These are phyloP conservation scores for Agrotis ipsilon DNA, from an alignment of 2,888 invertebrate genomes.

Conservation along the genomic window DNA sequence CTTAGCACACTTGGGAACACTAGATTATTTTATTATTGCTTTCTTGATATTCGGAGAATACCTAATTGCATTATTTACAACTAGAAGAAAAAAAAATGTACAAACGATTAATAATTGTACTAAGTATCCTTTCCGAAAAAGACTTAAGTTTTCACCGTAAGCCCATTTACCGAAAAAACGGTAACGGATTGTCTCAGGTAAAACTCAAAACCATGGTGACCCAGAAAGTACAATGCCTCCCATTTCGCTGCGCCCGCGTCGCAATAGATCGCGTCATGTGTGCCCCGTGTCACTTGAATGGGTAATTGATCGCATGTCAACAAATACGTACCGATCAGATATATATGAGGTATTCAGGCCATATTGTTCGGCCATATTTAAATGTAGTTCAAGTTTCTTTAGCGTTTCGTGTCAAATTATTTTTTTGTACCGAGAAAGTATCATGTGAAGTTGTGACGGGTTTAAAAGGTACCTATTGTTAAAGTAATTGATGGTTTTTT, in stretches of 20 bases:
- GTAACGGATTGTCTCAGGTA: constrained; percentile 25
- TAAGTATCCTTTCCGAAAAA: neutral
- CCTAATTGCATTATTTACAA: neutral
- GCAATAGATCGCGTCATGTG: constrained; percentile 65
- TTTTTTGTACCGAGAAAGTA: constrained; percentile 48
- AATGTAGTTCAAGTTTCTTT: constrained; percentile 64
- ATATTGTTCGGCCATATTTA: constrained; percentile 63
- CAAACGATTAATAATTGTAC: constrained; percentile 1
- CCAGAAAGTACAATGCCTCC: constrained; percentile 64
- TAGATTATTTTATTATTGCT: neutral
- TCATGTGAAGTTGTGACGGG: constrained; percentile 6
- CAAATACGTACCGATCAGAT: constrained; percentile 66
- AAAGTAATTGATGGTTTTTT: neutral
- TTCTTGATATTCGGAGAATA: neutral
- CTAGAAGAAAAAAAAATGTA: neutral
- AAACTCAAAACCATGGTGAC: constrained; percentile 44
- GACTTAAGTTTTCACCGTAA: neutral
- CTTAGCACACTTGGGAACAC: constrained; percentile 1
- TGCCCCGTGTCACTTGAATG: constrained; percentile 70
- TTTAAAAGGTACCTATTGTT: constrained; percentile 30
- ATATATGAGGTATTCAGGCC: constrained; percentile 65
- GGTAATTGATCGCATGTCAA: constrained; percentile 75
- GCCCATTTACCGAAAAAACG: neutral
- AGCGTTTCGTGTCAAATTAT: constrained; percentile 38
- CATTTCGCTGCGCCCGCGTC: constrained; percentile 68